Evolutionary conservation across 64 coral and sea anemone species (phyloP), one percentile per base, ranked within the genome.

Genomic region (Stylophora pistillata): DNA sequence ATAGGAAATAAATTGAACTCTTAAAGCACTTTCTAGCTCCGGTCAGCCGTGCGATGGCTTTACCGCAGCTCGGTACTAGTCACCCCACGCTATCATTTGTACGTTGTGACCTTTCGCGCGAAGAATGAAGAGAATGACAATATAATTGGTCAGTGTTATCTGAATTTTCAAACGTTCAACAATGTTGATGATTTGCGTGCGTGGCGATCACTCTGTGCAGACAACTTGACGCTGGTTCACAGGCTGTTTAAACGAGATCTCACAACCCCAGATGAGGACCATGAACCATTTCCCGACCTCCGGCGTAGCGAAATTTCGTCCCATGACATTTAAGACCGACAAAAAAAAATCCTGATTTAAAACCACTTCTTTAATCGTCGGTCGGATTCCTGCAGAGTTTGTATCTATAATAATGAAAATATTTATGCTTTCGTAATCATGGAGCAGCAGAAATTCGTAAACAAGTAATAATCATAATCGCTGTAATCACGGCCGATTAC

Each of bases 401-500:
- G 80, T 84, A 20, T 65, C 80, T 69, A 3, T 31, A 70, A 68
- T 84, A 90, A 93, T 79, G 77, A 96, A 87, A 96, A 96, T 96
- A 93, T 96, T 96, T 90, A 96, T 89, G 65, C 81, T 93, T 90
- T 63, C 78, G 62, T 84, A 88, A 89, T 90, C 86, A 74, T 80
- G 62, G 76, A 81, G 76, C 89, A 90, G 91, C 73, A 97, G 79
- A 93, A 93, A 73, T 97, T 88, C 88, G 86, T 97, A 97, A 97
- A 97, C 95, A 97, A 93, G 95, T 88, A 97, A 97, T 97, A 97
- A 93, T 75, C 76, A 54, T 93, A 93, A 97, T 97, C 95, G 82
- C 29, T 75, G 29, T 97, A 93, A 97, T 97, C 91, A 93, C 95
- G 56, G 37, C 37, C 86, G 76, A 97, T 97, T 90, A 97, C 90